Conservation (phyloP, 2,797 vertebrate species). For the Odontamblyopus lacepedii region DNA sequence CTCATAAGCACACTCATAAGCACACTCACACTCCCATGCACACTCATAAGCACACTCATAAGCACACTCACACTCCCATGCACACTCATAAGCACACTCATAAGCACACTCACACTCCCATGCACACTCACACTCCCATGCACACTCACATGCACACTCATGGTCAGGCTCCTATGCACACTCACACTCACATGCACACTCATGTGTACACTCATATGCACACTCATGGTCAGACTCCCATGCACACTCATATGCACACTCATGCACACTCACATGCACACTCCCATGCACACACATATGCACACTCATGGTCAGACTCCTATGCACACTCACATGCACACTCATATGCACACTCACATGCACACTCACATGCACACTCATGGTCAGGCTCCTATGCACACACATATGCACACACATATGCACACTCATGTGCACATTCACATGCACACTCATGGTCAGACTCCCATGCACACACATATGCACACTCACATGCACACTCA, state of each 20-base stretch:
- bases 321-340: not conserved
- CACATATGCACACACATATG: not conserved
- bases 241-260: not conserved
- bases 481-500: not conserved
- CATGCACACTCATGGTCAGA: not conserved
- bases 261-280: not conserved
- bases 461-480: not conserved
- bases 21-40: not conserved
- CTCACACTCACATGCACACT: not conserved
- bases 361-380: not conserved
- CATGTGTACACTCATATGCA: not conserved
- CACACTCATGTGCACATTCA: not conserved
- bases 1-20: not conserved
- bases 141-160: not conserved
- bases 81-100: slow-evolving; percentile 2
- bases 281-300: not conserved
- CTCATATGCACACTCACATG: not conserved
- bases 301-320: not conserved
- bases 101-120: not conserved
- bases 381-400: too few relatives aligned
- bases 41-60: not conserved
- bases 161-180: not conserved
- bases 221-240: not conserved
- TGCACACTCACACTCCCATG: not conserved
- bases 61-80: not conserved